Evolutionary conservation across 2,888 invertebrate species (phyloP).

Genomic region (Drosophila colorata): DNA sequence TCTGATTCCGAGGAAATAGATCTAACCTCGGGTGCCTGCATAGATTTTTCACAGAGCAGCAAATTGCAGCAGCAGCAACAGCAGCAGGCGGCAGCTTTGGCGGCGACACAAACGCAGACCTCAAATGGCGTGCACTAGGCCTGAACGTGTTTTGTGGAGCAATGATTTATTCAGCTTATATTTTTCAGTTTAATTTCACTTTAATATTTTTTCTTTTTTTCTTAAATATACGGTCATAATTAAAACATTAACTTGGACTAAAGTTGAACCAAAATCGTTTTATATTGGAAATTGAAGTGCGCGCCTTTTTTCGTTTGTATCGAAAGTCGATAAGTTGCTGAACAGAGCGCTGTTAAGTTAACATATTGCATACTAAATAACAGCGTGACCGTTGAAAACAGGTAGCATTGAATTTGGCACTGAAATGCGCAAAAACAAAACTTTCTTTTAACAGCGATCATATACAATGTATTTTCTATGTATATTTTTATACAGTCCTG

Average conservation of each 20-base stretch:
- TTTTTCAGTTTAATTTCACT: neutral
- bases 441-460: too few species aligned
- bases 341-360: neutral
- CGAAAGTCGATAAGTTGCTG: neutral
- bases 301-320: neutral
- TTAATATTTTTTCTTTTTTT: neutral
- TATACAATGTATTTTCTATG: too few species aligned
- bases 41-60: slow-evolving; percentile 85
- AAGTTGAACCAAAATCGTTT: neutral
- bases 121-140: slow-evolving; percentile 53
- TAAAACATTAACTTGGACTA: slow-evolving; percentile 15
- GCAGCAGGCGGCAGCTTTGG: slow-evolving; percentile 30
- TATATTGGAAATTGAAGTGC: slow-evolving; percentile 13
- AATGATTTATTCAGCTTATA: slow-evolving; percentile 34
- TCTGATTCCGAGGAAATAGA: slow-evolving; percentile 85
- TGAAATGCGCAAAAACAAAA: too few species aligned
- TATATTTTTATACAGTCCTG: too few species aligned
- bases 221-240: slow-evolving; percentile 53
- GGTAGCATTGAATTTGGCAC: neutral
- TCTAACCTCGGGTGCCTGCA: slow-evolving; percentile 85
- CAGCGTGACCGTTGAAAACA: neutral
- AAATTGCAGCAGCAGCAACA: slow-evolving; percentile 69
- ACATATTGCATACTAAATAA: neutral
- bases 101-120: slow-evolving; percentile 40
- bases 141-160: slow-evolving; percentile 29